phyloP scores from a whole-genome alignment of 2,797 vertebrate species.

The Hapalemur alaotrensis region DNA sequence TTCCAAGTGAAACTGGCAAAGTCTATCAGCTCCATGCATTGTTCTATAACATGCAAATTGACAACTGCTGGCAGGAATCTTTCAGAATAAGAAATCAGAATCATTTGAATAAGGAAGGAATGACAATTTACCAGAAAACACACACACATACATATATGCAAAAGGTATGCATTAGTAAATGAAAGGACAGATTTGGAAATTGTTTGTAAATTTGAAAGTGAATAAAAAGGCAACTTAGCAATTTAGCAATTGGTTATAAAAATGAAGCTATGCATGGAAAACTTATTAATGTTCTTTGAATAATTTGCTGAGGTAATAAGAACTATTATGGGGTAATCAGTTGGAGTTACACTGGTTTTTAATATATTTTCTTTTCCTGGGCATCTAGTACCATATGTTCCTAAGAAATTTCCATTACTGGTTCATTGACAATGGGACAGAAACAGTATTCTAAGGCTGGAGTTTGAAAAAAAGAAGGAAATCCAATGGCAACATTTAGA shows the following conservation, averaged over 20 bases:
- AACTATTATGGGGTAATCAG: constrained; percentile 73
- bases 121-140: background rate
- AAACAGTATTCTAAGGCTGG: background rate
- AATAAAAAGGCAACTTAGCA: constrained; percentile 70
- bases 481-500: constrained; percentile 37
- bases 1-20: background rate
- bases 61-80: background rate
- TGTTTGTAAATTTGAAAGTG: constrained; percentile 72
- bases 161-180: constrained; percentile 32
- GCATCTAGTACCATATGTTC: background rate
- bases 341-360: constrained; percentile 68
- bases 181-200: constrained; percentile 29
- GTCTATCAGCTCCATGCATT: background rate
- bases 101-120: constrained; percentile 4
- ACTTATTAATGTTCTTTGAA: constrained; percentile 72
- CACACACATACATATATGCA: background rate
- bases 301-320: constrained; percentile 68
- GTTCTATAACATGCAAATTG: background rate
- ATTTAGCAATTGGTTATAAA: constrained; percentile 76
- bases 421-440: constrained; percentile 56
- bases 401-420: constrained; percentile 64
- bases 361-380: constrained; percentile 63
- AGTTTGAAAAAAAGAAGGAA: constrained; percentile 27
- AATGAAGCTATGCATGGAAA: constrained; percentile 76
- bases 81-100: constrained; percentile 32